Conservation (phyloP, 2,797 vertebrate species). For the Geotrypetes seraphini region DNA sequence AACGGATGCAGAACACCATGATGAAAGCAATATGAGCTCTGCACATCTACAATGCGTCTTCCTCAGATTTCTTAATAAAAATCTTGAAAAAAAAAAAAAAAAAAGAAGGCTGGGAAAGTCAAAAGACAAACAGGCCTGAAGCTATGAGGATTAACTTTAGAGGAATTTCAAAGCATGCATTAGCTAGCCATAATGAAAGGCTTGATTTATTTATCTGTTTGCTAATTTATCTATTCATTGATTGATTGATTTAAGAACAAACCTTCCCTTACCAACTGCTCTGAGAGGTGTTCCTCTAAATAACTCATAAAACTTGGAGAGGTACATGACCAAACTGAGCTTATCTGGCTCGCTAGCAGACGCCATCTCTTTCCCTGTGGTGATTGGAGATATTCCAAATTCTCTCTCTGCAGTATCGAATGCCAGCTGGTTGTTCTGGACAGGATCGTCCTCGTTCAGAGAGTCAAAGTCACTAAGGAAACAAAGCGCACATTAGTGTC, state of each 20-base stretch:
- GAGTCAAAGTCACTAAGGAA: slow-evolving; percentile 74
- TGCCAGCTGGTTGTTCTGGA: slow-evolving; percentile 80
- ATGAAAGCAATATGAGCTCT: no score
- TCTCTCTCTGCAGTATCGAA: slow-evolving; percentile 81
- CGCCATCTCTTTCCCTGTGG: slow-evolving; percentile 68
- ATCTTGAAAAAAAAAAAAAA: no score
- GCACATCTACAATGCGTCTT: no score
- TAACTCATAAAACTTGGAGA: slow-evolving; percentile 92
- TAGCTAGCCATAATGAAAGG: rapidly evolving
- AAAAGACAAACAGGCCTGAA: background rate
- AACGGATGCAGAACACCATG: no score
- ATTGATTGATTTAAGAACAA: background rate
- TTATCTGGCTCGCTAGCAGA: slow-evolving; percentile 67
- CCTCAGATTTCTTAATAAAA: no score
- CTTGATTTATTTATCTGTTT: rapidly evolving
- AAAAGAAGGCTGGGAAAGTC: background rate
- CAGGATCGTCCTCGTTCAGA: slow-evolving; percentile 68
- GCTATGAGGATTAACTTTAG: background rate
- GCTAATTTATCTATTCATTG: no score
- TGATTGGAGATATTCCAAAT: slow-evolving; percentile 77
- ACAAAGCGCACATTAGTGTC: background rate
- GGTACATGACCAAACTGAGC: slow-evolving; percentile 76
- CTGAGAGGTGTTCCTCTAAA: slow-evolving; percentile 77
- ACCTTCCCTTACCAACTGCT: slow-evolving; percentile 59
- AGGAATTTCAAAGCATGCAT: background rate